Conservation (phyloP, 2,888 invertebrate species). For the Pocota personata region DNA sequence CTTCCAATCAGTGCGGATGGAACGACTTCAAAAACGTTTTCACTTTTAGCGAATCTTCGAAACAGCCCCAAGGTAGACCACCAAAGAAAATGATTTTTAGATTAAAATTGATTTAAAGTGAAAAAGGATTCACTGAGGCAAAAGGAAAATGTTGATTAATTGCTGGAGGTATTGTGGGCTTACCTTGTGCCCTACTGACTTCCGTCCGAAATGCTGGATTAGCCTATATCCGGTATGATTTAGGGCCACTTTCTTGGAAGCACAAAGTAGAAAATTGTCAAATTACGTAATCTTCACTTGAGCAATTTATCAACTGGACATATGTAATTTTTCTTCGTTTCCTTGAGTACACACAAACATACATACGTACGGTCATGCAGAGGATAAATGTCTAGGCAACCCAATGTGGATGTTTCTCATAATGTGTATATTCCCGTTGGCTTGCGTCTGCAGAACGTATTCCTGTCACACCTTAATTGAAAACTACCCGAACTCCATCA, state of each 20-base stretch:
- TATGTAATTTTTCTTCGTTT: slow-evolving; percentile 73
- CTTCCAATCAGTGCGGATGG: not conserved
- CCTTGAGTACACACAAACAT: slow-evolving; percentile 41
- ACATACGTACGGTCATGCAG: not conserved
- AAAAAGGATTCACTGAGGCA: slow-evolving; percentile 56
- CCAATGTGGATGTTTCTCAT: slow-evolving; percentile 57
- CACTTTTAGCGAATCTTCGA: not conserved
- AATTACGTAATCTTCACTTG: slow-evolving; percentile 73
- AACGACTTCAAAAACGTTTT: not conserved
- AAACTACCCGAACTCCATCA: slow-evolving; percentile 69
- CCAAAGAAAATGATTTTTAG: not conserved
- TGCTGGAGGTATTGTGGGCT: slow-evolving; percentile 37
- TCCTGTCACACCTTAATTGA: slow-evolving; percentile 74
- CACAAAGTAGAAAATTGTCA: slow-evolving; percentile 72
- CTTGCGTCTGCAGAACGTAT: slow-evolving; percentile 61
- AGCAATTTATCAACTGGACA: slow-evolving; percentile 73
- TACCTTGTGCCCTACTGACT: slow-evolving; percentile 71
- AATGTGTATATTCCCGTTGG: slow-evolving; percentile 66
- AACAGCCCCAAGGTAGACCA: not conserved
- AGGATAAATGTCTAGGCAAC: slow-evolving; percentile 42
- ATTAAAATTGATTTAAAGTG: slow-evolving; percentile 59
- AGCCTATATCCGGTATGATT: slow-evolving; percentile 74
- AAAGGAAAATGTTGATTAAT: slow-evolving; percentile 64
- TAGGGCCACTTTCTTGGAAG: slow-evolving; percentile 57
- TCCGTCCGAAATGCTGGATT: slow-evolving; percentile 65